These are phyloP conservation scores for Ladona fulva DNA, from an alignment of 1,140 invertebrate genomes.

Conservation along the genomic window DNA sequence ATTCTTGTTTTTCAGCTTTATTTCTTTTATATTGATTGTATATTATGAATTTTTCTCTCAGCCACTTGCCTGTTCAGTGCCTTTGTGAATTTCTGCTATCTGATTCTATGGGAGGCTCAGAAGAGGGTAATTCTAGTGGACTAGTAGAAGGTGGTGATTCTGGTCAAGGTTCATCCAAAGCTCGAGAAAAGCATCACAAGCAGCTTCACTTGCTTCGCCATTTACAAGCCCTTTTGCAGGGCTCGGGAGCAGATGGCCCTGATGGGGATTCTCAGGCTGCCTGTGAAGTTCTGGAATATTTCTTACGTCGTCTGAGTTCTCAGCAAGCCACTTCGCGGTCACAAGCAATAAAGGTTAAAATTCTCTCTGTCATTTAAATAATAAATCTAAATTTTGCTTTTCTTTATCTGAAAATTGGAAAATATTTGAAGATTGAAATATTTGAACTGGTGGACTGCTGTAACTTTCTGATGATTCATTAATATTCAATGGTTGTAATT, in stretches of 20 bases:
- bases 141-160: not conserved
- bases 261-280: conserved; percentile 40
- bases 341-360: conserved; percentile 58
- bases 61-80: conserved; percentile 87
- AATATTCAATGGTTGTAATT: too few relatives aligned
- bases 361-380: too few relatives aligned
- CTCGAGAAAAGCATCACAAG: conserved; percentile 47
- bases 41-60: conserved; percentile 28
- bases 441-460: too few relatives aligned
- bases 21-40: too few relatives aligned
- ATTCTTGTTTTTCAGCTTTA: too few relatives aligned
- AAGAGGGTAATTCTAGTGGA: not conserved
- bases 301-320: conserved; percentile 75
- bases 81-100: conserved; percentile 85
- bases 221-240: conserved; percentile 45
- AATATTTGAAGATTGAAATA: not conserved
- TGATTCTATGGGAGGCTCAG: not conserved
- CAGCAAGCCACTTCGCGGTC: conserved; percentile 63
- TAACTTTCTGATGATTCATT: too few relatives aligned
- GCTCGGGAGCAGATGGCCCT: conserved; percentile 44
- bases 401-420: not conserved
- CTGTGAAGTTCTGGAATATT: conserved; percentile 85
- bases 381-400: not conserved
- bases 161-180: not conserved
- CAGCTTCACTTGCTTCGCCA: conserved; percentile 72